Evolutionary conservation across 1,140 invertebrate genomes (phyloP).

Genomic region (Drosophila subobscura): DNA sequence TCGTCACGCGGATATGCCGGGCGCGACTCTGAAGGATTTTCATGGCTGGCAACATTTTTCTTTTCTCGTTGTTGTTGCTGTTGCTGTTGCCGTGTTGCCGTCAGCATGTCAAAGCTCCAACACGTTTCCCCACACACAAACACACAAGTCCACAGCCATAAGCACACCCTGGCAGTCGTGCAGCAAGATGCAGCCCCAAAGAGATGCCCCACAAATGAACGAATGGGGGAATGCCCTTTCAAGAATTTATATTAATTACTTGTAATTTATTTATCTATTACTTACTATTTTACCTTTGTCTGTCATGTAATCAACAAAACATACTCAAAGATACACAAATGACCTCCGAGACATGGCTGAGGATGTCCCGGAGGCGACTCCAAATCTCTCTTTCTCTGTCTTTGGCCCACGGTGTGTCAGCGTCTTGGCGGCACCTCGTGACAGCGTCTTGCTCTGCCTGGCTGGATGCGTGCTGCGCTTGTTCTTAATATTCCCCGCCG

Average conservation of each 20-base stretch:
- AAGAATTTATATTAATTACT: no score
- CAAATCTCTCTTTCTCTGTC: not conserved
- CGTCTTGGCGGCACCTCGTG: slow-evolving; percentile 51
- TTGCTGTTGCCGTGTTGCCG: slow-evolving; percentile 63
- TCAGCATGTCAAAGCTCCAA: slow-evolving; percentile 66
- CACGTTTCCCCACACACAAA: slow-evolving; percentile 28
- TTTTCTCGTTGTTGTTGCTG: slow-evolving; percentile 34
- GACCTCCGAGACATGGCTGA: no score
- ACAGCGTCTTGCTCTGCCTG: slow-evolving; percentile 45
- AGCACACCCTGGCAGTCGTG: no score
- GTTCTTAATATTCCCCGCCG: slow-evolving; percentile 33
- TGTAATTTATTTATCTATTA: no score
- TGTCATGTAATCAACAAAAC: no score
- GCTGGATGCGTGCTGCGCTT: not conserved
- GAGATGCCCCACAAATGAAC: no score
- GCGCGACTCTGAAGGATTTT: slow-evolving; percentile 70
- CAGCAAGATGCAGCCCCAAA: no score
- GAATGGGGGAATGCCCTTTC: no score
- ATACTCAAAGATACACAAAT: no score
- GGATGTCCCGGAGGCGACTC: no score
- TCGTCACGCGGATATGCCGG: slow-evolving; percentile 46
- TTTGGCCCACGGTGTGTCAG: slow-evolving; percentile 32
- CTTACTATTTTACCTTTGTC: no score
- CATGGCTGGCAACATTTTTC: slow-evolving; percentile 48
- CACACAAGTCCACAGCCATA: not conserved